Evolutionary conservation across 2,888 invertebrate genomes (phyloP).

Genomic region (Hyalella azteca): DNA sequence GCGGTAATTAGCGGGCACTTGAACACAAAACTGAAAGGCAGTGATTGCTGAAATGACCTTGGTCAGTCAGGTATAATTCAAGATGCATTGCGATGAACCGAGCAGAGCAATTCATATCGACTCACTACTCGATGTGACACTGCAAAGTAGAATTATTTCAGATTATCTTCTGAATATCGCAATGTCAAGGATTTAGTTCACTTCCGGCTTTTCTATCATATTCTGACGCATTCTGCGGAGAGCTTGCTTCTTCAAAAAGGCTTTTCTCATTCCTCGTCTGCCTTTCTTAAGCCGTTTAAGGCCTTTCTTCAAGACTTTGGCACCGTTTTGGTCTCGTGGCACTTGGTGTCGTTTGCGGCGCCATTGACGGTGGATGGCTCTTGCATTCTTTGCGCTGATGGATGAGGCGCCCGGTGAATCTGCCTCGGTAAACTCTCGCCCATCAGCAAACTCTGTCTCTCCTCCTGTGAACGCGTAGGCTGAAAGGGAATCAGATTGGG

Average conservation of each 20-base stretch:
- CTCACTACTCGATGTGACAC: too few species aligned
- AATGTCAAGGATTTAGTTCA: too few species aligned
- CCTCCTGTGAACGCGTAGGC: slow-evolving; percentile 53
- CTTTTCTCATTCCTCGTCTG: neutral
- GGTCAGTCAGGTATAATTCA: too few species aligned
- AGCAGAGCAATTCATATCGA: too few species aligned
- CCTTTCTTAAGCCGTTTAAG: neutral
- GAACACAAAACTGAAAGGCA: too few species aligned
- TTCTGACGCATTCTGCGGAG: slow-evolving; percentile 8
- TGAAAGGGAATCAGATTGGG: slow-evolving; percentile 51
- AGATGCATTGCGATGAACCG: too few species aligned
- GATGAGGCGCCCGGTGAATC: slow-evolving; percentile 25
- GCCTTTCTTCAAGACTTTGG: neutral
- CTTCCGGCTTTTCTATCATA: neutral
- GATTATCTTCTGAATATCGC: too few species aligned
- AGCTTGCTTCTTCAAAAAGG: slow-evolving; percentile 15
- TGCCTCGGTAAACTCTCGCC: slow-evolving; percentile 50
- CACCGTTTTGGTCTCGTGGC: slow-evolving; percentile 20
- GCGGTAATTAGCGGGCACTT: too few species aligned
- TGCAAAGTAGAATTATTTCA: too few species aligned
- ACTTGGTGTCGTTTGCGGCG: slow-evolving; percentile 54
- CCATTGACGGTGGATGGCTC: slow-evolving; percentile 46
- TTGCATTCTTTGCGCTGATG: slow-evolving; percentile 43
- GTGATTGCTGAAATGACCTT: too few species aligned
- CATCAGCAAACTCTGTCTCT: slow-evolving; percentile 52